Evolutionary conservation across 2,113 vertebrate genomes (phyloP).

Genomic region (Petroica traversi): DNA sequence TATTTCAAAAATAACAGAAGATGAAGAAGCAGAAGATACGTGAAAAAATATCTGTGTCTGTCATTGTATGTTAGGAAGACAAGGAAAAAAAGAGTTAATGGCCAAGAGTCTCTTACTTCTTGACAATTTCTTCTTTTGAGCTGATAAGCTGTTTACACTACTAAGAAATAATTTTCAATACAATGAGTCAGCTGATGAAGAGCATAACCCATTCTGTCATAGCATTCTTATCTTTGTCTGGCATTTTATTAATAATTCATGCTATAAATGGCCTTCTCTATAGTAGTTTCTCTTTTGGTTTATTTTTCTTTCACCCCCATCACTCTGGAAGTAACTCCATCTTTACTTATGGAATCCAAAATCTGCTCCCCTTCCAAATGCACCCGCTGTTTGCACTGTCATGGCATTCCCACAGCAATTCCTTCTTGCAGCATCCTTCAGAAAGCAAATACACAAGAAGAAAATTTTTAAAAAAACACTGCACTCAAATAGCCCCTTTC

Average conservation of each 20-base stretch:
- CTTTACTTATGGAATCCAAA: neutral
- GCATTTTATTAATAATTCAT: neutral
- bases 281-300: neutral
- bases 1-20: neutral
- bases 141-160: neutral
- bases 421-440: neutral
- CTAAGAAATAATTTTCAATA: neutral
- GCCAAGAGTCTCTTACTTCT: neutral
- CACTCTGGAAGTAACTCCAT: neutral
- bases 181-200: neutral
- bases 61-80: too few relatives aligned
- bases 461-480: neutral
- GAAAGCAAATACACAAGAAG: neutral
- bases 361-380: neutral
- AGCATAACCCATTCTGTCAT: neutral
- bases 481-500: rapidly evolving
- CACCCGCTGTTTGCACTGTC: rapidly evolving
- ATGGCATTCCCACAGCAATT: neutral
- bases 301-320: neutral
- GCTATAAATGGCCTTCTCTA: neutral
- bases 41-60: neutral
- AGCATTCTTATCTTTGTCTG: neutral
- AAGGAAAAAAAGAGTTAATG: neutral
- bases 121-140: neutral
- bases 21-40: neutral